Evolutionary conservation across 2,113 vertebrate species (phyloP), one percentile per base, ranked within the genome.

Genomic region (Cyphotilapia sp.): DNA sequence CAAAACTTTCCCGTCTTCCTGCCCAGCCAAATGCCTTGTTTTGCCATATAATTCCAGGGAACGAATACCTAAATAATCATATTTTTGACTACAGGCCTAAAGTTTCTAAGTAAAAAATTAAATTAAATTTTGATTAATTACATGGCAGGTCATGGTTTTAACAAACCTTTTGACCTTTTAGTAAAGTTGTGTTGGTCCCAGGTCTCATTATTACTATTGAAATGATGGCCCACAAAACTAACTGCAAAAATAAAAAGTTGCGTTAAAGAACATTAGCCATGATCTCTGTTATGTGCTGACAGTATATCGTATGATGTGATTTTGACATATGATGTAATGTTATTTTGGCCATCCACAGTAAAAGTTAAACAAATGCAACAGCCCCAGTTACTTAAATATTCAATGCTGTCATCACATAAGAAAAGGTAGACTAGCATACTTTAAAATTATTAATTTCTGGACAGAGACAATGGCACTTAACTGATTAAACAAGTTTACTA

Each of bases 21-120:
- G n/a, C n/a, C 49, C 17, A 51, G 8, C 49, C 17, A 0, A 35
- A 38, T 12, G 31, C 61, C 61, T 8, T 35, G 17, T 66, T 66
- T 66, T 66, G 61, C 61, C 31, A 66, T 19, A n/a, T 35, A 63
- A 40, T 24, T 40, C 35, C 35, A 40, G 33, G 19, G 35, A 40
- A 24, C 0, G 0, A 22, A 69, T 40, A 71, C 8, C 35, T 71
- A 24, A 42, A 42, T 42, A 9, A 71, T 42, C 35, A 5, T 6
- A 42, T 24, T 71, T 71, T 14, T 69, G 35, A 69, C 35, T 24
- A 40, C 63, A 69, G n/a, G 35, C 63, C 63, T 0, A 14, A 22
- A 24, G 33, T 22, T 38, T 38, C 35, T 1, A 8, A 38, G n/a
- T 42, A 22, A 71, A 38, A 69, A 22, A n/a, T 66, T 7, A 1